Evolutionary conservation across 1,140 invertebrate species (phyloP).

Genomic region (Halesus radiatus): DNA sequence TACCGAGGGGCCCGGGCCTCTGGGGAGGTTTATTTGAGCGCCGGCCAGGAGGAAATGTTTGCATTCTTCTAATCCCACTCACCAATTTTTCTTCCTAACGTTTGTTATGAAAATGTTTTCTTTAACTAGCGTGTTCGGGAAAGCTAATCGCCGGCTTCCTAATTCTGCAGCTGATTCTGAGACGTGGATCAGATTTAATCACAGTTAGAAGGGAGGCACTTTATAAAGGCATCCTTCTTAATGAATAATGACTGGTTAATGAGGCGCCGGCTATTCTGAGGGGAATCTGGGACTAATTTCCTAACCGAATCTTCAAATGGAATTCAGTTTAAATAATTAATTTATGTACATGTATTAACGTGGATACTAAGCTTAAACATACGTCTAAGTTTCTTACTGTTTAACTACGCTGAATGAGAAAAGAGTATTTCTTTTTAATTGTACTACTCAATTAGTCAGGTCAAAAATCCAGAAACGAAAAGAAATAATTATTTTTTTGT

Average conservation of each 20-base stretch:
- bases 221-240: conserved; percentile 28
- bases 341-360: not conserved
- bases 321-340: not conserved
- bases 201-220: conserved; percentile 9
- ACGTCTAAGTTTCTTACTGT: too few relatives aligned
- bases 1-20: not conserved
- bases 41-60: conserved; percentile 6
- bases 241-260: conserved; percentile 40
- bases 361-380: too few relatives aligned
- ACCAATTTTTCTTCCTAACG: conserved; percentile 26
- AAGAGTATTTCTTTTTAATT: too few relatives aligned
- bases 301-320: not conserved
- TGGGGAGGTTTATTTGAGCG: not conserved
- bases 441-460: too few relatives aligned
- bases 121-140: conserved; percentile 1
- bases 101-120: conserved; percentile 33
- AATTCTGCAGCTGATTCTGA: conserved; percentile 6
- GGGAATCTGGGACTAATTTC: not conserved
- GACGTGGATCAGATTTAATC: conserved; percentile 34
- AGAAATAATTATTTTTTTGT: too few relatives aligned
- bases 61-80: conserved; percentile 34
- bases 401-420: too few relatives aligned
- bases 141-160: not conserved
- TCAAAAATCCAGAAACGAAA: too few relatives aligned
- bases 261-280: not conserved